Evolutionary conservation across 2,888 invertebrate genomes (phyloP), one percentile per base, ranked within the genome.

Genomic region (Plagiodera versicolora): DNA sequence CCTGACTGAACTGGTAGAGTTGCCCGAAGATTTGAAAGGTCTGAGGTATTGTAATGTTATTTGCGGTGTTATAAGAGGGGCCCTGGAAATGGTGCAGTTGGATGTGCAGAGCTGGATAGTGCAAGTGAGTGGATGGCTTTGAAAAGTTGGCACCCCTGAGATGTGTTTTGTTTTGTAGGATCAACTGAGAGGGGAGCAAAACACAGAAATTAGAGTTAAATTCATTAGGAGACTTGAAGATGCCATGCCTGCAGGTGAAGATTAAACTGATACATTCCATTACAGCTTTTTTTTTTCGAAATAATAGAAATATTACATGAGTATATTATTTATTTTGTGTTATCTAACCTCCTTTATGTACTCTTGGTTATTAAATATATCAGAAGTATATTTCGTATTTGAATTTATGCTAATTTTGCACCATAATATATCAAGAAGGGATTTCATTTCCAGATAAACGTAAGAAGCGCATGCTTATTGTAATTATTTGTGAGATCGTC

Each of bases 61-160:
- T 51, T 94, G 95, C 63, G 99, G 99, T 0, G 87, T 90, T 28
- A 87, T 94, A 58, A 85, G 97, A 64, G 99, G 99, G 16, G 97
- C 98, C 8, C 84, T 98, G 72, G 98, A 99, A 85, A 99, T 99
- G 95, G 97, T 98, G 44, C 98, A 98, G 79, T 85, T 98, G 78
- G 98, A 98, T 81, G 93, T 98, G 5, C 90, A 92, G 74, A 91
- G 93, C 70, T 94, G 93, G 91, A 95, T 98, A 83, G 90, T 93
- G 1, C 89, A 89, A 69, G 78, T 79, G 70, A 53, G 48, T n/a
- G n/a, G n/a, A n/a, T n/a, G n/a, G n/a, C n/a, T n/a, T n/a, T n/a
- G n/a, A n/a, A n/a, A n/a, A n/a, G n/a, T n/a, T n/a, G n/a, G n/a
- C n/a, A n/a, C n/a, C n/a, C n/a, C n/a, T n/a, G n/a, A n/a, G n/a